Percentiles rank a stretch among this genome's conserved stretches.
These are phyloP conservation scores for Arbacia lixula DNA, from an alignment of 53 echinoderm and acorn worm species.

Conservation along the genomic window DNA sequence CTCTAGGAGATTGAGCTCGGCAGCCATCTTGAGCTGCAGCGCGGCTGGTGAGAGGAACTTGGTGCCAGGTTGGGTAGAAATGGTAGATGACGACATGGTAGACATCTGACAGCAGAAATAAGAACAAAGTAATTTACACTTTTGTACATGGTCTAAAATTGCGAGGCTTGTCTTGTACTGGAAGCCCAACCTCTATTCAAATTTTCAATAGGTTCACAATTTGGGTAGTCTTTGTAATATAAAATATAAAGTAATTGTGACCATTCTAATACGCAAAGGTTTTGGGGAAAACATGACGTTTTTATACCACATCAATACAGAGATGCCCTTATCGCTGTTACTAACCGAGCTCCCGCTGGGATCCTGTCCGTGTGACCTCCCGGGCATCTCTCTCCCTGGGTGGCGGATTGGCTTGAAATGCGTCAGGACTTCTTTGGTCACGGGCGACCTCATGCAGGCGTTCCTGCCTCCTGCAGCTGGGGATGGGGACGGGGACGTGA, in stretches of 20 bases:
- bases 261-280: too few species aligned
- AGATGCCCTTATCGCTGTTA: too few species aligned
- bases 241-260: too few species aligned
- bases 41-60: conserved; percentile 82
- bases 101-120: background rate
- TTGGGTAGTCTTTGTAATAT: too few species aligned
- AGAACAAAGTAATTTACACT: too few species aligned
- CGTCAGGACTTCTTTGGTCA: conserved; percentile 55
- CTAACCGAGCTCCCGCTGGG: conserved; percentile 7
- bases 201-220: too few species aligned
- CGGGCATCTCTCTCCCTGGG: conserved; percentile 36
- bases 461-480: background rate
- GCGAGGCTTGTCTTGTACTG: too few species aligned
- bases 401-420: conserved; percentile 71
- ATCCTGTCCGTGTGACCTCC: conserved; percentile 1
- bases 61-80: conserved; percentile 35
- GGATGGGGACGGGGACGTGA: background rate
- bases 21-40: conserved; percentile 92
- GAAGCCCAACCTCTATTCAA: too few species aligned
- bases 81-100: conserved; percentile 6
- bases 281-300: too few species aligned
- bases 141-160: too few species aligned
- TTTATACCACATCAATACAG: too few species aligned
- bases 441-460: conserved; percentile 56
- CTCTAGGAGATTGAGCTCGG: conserved; percentile 92